A percentile compares a stretch with the other conserved stretches of the same genome.
These are phyloP conservation scores for Eurosta solidaginis DNA, from an alignment of 1,140 invertebrate genomes.

Conservation along the genomic window DNA sequence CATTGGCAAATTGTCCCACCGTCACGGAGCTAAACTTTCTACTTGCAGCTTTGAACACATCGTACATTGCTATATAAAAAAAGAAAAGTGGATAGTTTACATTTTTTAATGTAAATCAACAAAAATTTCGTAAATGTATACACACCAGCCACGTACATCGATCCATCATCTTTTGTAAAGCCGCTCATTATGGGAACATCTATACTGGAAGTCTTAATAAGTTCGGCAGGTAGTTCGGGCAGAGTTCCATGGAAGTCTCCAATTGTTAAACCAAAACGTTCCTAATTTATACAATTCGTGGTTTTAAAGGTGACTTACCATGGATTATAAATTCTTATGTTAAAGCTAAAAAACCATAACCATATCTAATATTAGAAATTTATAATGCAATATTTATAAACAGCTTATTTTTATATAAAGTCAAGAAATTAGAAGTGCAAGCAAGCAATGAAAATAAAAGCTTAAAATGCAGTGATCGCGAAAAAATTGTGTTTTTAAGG, in stretches of 20 bases:
- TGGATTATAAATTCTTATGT: no score
- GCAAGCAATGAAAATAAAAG: no score
- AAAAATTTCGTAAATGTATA: background rate
- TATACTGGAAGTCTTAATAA: conserved; percentile 36
- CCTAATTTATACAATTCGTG: conserved; percentile 29
- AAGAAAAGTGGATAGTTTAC: background rate
- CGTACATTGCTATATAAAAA: conserved; percentile 43
- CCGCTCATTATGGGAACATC: conserved; percentile 48
- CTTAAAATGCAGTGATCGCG: no score
- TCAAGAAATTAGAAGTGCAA: no score
- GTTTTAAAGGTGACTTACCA: no score
- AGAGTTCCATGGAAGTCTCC: conserved; percentile 45
- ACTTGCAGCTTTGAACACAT: conserved; percentile 34
- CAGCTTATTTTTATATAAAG: no score
- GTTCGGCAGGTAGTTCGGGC: conserved; percentile 39
- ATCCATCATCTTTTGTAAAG: conserved; percentile 52
- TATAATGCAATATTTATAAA: no score
- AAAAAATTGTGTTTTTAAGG: no score
- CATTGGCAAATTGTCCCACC: conserved; percentile 39
- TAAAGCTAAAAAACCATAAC: no score
- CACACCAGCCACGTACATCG: background rate
- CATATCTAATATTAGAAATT: no score
- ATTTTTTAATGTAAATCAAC: background rate
- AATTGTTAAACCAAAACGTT: conserved; percentile 43
- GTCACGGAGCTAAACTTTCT: conserved; percentile 39